phyloP scores from a whole-genome alignment of 2,797 vertebrate species.

The Lacerta viridis region DNA sequence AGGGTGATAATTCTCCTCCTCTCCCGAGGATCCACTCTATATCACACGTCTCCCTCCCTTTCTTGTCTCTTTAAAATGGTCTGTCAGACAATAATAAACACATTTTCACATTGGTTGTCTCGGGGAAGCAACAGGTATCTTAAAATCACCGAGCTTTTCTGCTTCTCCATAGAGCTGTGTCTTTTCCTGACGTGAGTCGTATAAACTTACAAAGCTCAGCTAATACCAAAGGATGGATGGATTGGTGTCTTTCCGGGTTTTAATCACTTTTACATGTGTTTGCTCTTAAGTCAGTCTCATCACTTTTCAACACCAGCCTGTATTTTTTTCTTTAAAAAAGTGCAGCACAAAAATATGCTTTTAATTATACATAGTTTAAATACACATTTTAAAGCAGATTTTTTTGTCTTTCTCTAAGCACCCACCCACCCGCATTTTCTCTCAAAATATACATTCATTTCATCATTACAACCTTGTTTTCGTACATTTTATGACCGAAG shows the following conservation, averaged over 20 bases:
- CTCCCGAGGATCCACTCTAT: neutral
- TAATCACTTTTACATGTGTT: neutral
- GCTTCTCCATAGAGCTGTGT: neutral
- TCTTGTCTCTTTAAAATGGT: neutral
- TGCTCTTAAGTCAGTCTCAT: too few relatives aligned
- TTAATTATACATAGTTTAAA: too few relatives aligned
- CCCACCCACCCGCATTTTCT: too few relatives aligned
- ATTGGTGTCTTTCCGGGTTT: neutral
- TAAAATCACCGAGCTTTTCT: neutral
- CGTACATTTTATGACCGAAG: too few relatives aligned
- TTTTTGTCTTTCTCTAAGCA: too few relatives aligned
- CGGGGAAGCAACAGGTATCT: neutral
- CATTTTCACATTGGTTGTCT: constrained; percentile 1
- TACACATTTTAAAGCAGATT: too few relatives aligned
- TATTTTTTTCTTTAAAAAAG: too few relatives aligned
- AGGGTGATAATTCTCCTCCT: constrained; percentile 5
- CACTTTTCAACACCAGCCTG: too few relatives aligned
- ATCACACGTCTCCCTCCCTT: neutral
- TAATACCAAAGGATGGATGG: neutral
- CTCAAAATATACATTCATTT: too few relatives aligned
- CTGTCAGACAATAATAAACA: constrained; percentile 2
- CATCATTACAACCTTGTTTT: too few relatives aligned
- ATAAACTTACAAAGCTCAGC: neutral
- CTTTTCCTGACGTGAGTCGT: neutral
- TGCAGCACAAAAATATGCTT: too few relatives aligned